Base-by-base conservation (phyloP, 2,113 vertebrate species). In the Nibea coibor region DNA sequence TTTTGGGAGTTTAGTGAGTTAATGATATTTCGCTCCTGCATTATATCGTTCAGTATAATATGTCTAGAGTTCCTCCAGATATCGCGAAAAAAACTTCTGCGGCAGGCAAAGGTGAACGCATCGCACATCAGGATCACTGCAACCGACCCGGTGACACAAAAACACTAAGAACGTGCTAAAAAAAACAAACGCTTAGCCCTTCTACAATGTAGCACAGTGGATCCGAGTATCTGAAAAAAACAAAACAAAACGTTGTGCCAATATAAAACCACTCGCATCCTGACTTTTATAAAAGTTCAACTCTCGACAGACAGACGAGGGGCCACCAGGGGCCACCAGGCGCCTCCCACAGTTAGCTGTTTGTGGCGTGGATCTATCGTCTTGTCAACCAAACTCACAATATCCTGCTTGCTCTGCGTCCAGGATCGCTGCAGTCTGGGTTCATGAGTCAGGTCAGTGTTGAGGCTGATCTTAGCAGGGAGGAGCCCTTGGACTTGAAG, bases 381-480 rank as follows among this genome's bases (percentile, higher is more conserved):
- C 20, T 62, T 63, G 72, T 82, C 66, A 75, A 43, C 26, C 16
- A 45, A 56, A 67, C 50, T 28, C 20, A 20, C 31, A 43, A 24
- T 26, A 68, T 74, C 54, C 39, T 72, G 26, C 48, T 48, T 50
- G 16, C 31, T 43, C 67, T 67, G 16, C 48, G 12, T 74, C 24
- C 11, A 78, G 12, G 3, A 42, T 22, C 48, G 15, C 48, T 47
- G 10, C 20, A 50, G 14, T n/a, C 63, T 74, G 6, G 51, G 12
- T 67, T 66, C 58, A 56, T 47, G 71, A 53, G 10, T 63, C 6
- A 58, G 64, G 43, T 72, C 71, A 64, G 50, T 76, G 77, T 71
- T n/a, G 26, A 61, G 48, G 59, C 28, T 42, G 20, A n/a, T 68
- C 79, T 58, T 31, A 31, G 15, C 28, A 24, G 39, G n/a, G 22